Evolutionary conservation across 2,888 invertebrate species (phyloP), one percentile per base, ranked within the genome.

Genomic region (Oxystoma pomonae): DNA sequence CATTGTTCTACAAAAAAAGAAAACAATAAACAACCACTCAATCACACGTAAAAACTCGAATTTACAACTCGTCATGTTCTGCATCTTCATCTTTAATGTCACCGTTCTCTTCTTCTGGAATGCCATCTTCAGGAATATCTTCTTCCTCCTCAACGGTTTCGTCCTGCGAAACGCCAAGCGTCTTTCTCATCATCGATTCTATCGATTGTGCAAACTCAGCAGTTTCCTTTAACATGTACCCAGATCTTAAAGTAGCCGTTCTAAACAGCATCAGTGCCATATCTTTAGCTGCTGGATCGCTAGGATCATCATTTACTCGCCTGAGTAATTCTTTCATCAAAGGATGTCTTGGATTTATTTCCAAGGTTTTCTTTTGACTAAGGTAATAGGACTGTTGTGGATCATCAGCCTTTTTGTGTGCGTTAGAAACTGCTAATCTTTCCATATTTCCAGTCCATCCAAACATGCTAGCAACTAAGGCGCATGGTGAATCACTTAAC

Each of bases 371-470:
- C 87, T 95, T 98, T 81, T 97, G 96, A 76, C 89, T 90, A 55
- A 96, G 83, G 79, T 97, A 95, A 79, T 94, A 92, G 73, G 87
- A 86, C 75, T 94, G 89, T 77, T 95, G 93, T 49, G 94, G 91
- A 83, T 97, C 96, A 76, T 97, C 93, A 2, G 90, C 80, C 80
- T 98, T 98, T 80, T 97, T 96, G 81, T 98, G 98, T 16, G 98
- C 97, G 82, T 99, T 98, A 57, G 93, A 92, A 68, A 92, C 82
- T 67, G 98, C 96, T 69, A 98, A 87, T 58, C 98, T 87, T 83
- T 98, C 98, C 98, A 99, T 98, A 82, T 98, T 98, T 74, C 98
- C 98, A 73, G 98, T 97, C 98, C 98, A 98, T 71, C 98, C 98
- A 82, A 96, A 98, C 84, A 93, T 90, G 65, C 94, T 92, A 69